Evolutionary conservation across 1,140 invertebrate species (phyloP).

Genomic region (Pectinophora gossypiella): DNA sequence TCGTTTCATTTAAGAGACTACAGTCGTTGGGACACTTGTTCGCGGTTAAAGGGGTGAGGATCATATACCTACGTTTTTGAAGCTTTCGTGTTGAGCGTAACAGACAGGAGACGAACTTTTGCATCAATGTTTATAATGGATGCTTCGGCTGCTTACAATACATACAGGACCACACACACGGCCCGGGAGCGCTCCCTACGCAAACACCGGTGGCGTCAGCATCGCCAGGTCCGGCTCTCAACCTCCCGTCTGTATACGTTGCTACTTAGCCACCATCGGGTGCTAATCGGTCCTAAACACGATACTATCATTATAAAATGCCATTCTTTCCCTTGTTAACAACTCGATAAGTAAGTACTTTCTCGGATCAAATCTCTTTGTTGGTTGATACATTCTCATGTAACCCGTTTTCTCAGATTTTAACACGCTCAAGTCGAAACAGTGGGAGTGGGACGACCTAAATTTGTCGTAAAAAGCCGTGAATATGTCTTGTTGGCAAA

Average conservation of each 20-base stretch:
- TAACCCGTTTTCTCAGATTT: background rate
- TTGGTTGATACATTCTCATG: background rate
- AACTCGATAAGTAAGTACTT: constrained; percentile 47
- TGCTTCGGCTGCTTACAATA: constrained; percentile 16
- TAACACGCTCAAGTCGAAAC: background rate
- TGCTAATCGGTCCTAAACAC: constrained; percentile 62
- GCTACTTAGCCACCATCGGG: constrained; percentile 41
- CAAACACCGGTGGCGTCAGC: constrained; percentile 54
- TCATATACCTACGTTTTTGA: background rate
- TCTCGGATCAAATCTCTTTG: constrained; percentile 27
- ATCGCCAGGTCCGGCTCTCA: constrained; percentile 28
- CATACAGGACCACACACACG: constrained; percentile 55
- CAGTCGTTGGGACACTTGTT: background rate
- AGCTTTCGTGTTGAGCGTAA: background rate
- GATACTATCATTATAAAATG: constrained; percentile 50
- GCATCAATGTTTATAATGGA: background rate
- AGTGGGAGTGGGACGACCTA: background rate
- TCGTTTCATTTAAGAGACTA: constrained; percentile 18
- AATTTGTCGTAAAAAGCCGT: constrained; percentile 6
- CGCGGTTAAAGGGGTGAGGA: background rate
- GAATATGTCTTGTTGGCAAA: constrained; percentile 39
- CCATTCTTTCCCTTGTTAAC: constrained; percentile 61
- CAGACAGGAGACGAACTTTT: background rate
- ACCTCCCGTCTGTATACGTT: constrained; percentile 34
- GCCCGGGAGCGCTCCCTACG: constrained; percentile 38